phyloP scores from a whole-genome alignment of 2,113 vertebrate species.

The Hiodon alosoides region DNA sequence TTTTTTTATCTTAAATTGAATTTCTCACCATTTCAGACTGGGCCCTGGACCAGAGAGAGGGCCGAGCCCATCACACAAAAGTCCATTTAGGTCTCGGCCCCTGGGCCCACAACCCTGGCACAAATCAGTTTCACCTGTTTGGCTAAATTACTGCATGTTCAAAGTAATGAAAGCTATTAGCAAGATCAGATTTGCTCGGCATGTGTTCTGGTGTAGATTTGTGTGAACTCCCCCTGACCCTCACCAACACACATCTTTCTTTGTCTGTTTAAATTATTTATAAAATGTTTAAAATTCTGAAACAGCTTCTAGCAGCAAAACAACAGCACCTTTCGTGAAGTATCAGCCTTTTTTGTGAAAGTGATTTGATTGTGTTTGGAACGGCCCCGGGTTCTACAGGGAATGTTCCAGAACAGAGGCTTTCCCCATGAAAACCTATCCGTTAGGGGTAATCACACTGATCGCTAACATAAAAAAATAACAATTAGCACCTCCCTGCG shows the following conservation, averaged over 20 bases:
- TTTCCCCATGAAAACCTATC: not conserved
- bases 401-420: not conserved
- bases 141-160: constrained; percentile 70
- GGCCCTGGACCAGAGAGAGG: constrained; percentile 74
- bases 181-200: constrained; percentile 61
- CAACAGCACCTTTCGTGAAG: not conserved
- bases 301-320: constrained; percentile 28
- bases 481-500: not conserved
- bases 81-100: constrained; percentile 59
- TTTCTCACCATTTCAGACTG: constrained; percentile 86
- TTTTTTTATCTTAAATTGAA: constrained; percentile 73
- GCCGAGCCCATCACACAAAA: constrained; percentile 63
- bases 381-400: not conserved
- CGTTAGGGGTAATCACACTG: not conserved
- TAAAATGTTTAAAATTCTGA: constrained; percentile 49
- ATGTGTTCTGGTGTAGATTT: constrained; percentile 57
- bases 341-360: not conserved
- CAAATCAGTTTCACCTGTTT: constrained; percentile 90
- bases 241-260: constrained; percentile 50
- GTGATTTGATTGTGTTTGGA: not conserved
- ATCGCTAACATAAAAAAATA: not conserved
- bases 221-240: constrained; percentile 70
- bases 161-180: constrained; percentile 69
- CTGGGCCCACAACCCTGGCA: constrained; percentile 66
- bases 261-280: constrained; percentile 57